Base-by-base conservation (phyloP, 2,888 invertebrate genomes). In the Girardia tigrina region DNA sequence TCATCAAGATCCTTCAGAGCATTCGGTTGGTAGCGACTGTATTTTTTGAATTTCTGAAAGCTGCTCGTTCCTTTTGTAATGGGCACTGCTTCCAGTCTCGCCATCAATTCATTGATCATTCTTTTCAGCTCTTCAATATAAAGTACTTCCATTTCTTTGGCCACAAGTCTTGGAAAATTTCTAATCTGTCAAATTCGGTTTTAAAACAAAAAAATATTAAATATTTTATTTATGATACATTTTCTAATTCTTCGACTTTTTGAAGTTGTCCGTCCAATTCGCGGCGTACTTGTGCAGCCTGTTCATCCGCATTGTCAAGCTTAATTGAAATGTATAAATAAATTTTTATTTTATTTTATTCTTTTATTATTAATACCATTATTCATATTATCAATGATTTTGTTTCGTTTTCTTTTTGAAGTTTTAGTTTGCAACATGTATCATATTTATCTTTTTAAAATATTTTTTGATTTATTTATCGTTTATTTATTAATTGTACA, bases 101-200 rank as follows among this genome's bases (percentile, higher is more conserved):
- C 92, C 92, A 98, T 98, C 82, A 99, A 88, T 81, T 94, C 88
- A 86, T 95, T 97, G 85, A 99, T 95, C 79, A 94, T 93, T 77
- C 94, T 90, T 86, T 94, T 93, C 82, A 94, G 87, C 86, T 98
- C 98, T 87, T 99, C 98, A 82, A 97, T 90, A 87, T 94, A 98
- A 82, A 99, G 88, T 75, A 93, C 92, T 87, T 98, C 98, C 98
- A 98, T 98, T 87, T 99, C 98, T 88, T 99, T 99, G 80, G 99
- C 88, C 79, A 98, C 94, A 87, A 98, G 98, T 87, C 93, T 94
- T 80, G 98, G 98, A 75, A 82, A 78, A 73, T 94, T 93, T 81
- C 93, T 90, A 85, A 94, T 94, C 91, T 92, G 85, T 20, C 72
- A 36, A 36, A 12, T 36, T 36, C 36, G 16, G 16, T 8, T 16